phyloP scores from a whole-genome alignment of 2,797 vertebrate genomes.

The Chlorospingus flavigularis region DNA sequence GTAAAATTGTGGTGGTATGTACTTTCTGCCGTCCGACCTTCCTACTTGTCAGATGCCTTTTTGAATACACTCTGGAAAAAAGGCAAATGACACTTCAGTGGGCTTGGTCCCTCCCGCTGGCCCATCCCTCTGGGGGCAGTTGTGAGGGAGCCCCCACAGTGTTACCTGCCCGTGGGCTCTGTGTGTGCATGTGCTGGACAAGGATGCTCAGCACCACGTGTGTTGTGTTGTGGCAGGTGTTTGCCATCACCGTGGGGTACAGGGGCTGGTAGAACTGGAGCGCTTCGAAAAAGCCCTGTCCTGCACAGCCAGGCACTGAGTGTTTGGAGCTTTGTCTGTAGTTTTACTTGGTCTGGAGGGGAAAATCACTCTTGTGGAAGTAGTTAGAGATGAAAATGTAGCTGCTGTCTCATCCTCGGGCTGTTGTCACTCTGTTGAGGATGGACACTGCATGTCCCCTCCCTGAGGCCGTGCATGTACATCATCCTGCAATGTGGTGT shows the following conservation, averaged over 20 bases:
- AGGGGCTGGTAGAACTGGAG: neutral
- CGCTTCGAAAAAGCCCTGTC: neutral
- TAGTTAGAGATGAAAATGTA: neutral
- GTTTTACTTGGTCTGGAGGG: neutral
- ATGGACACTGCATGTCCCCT: neutral
- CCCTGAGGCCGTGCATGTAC: neutral
- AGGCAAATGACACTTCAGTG: neutral
- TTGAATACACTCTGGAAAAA: neutral
- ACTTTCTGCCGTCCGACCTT: neutral
- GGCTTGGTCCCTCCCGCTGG: neutral
- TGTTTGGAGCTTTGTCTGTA: neutral
- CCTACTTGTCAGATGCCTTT: neutral
- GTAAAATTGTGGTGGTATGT: neutral
- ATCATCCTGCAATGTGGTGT: neutral
- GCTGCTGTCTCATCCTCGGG: neutral
- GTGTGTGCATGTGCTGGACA: neutral
- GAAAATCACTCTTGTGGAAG: neutral
- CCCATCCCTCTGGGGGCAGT: neutral
- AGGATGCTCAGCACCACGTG: fast-evolving
- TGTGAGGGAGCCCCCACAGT: neutral
- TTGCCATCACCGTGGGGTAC: fast-evolving
- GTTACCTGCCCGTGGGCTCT: neutral
- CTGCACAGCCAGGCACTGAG: neutral
- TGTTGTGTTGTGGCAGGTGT: neutral
- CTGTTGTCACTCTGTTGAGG: neutral